phyloP scores from a whole-genome alignment of 2,888 invertebrate species.

The Volucella zonaria region DNA sequence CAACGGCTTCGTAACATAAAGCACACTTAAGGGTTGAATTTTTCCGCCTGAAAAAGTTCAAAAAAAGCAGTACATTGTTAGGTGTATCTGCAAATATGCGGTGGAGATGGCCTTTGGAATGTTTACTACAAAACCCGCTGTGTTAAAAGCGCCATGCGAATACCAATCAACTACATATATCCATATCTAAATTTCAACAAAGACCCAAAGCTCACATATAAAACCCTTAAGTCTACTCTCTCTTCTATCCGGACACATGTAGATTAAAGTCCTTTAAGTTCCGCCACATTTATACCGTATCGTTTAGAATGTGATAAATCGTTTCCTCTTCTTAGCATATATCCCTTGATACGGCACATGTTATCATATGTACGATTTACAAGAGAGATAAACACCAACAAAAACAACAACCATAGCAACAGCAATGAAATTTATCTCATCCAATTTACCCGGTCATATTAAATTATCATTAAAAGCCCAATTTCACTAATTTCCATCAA shows the following conservation, averaged over 20 bases:
- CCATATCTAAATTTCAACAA: neutral
- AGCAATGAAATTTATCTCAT: conserved; percentile 46
- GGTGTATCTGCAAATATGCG: too few relatives aligned
- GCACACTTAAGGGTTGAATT: too few relatives aligned
- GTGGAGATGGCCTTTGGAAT: too few relatives aligned
- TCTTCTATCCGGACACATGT: conserved; percentile 22
- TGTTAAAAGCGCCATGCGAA: too few relatives aligned
- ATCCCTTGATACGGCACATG: neutral
- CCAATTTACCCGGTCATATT: conserved; percentile 59
- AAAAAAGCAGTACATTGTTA: too few relatives aligned
- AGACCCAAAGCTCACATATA: conserved; percentile 41
- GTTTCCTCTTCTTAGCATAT: conserved; percentile 29
- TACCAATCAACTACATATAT: too few relatives aligned
- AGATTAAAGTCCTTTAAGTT: conserved; percentile 26
- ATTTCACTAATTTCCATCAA: conserved; percentile 70
- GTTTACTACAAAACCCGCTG: too few relatives aligned
- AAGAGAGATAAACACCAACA: conserved; percentile 58
- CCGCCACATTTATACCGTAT: conserved; percentile 14
- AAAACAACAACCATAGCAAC: too few relatives aligned
- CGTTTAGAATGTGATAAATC: conserved; percentile 41
- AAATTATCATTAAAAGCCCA: conserved; percentile 68
- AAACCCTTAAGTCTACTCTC: conserved; percentile 38
- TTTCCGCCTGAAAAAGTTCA: too few relatives aligned
- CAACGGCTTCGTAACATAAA: too few relatives aligned
- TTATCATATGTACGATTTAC: conserved; percentile 8